Conservation (phyloP, 2,113 vertebrate genomes). For the Sorex araneus region DNA sequence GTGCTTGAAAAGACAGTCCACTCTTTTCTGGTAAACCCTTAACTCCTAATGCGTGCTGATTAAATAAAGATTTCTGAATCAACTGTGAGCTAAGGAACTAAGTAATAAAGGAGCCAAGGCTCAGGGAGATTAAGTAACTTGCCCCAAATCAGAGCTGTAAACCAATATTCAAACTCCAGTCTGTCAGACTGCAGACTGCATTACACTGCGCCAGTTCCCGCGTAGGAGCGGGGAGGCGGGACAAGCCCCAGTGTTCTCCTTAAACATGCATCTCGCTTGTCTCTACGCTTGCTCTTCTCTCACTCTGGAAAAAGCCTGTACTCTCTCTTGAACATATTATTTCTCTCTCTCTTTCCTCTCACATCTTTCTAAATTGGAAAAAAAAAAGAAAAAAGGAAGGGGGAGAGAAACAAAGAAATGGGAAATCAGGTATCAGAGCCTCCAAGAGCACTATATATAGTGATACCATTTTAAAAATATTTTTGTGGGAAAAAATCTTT, state of each 20-base stretch:
- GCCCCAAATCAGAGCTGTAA: background rate
- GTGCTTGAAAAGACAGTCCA: background rate
- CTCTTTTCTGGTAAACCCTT: constrained; percentile 22
- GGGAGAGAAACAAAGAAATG: background rate
- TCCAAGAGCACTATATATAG: background rate
- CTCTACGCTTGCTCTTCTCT: too few relatives aligned
- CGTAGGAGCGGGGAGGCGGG: background rate
- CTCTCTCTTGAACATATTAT: too few relatives aligned
- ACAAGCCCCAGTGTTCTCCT: too few relatives aligned
- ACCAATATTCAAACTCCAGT: background rate
- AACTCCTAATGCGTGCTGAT: constrained; percentile 13
- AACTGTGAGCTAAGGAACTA: background rate
- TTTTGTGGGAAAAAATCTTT: background rate
- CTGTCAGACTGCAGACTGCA: background rate
- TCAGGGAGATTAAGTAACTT: constrained; percentile 4
- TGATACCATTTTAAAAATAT: background rate
- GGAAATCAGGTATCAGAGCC: background rate
- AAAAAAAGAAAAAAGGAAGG: too few relatives aligned
- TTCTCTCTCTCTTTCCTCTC: too few relatives aligned
- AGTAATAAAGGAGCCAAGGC: background rate
- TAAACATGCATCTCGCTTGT: too few relatives aligned
- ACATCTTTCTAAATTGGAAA: too few relatives aligned
- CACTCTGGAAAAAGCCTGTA: too few relatives aligned
- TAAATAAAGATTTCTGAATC: constrained; percentile 17
- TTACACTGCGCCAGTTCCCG: background rate